phyloP scores from a whole-genome alignment of 2,113 vertebrate species.

The Steatornis caripensis region DNA sequence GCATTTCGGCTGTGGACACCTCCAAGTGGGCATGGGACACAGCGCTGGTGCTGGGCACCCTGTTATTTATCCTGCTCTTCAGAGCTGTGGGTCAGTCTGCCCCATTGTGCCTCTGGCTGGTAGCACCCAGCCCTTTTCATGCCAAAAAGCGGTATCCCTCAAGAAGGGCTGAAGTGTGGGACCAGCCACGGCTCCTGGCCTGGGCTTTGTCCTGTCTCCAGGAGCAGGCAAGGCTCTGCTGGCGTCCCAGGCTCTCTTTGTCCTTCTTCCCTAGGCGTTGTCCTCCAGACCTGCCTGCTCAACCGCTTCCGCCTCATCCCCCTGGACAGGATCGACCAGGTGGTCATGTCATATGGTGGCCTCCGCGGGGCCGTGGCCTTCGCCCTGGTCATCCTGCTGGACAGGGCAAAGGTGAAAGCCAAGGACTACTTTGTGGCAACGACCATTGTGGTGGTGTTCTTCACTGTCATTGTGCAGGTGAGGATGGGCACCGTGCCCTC shows the following conservation, averaged over 20 bases:
- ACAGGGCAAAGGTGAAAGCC: constrained; percentile 83
- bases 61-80: constrained; percentile 93
- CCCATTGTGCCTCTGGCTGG: fast-evolving
- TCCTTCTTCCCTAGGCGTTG: constrained; percentile 79
- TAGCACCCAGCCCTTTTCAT: neutral
- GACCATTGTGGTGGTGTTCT: constrained; percentile 94
- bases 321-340: constrained; percentile 93
- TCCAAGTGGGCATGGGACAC: constrained; percentile 98
- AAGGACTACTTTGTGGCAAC: constrained; percentile 98
- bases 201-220: neutral
- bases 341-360: constrained; percentile 97
- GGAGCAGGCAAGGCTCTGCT: neutral
- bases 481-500: neutral
- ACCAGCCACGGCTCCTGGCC: neutral
- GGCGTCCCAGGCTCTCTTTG: constrained; percentile 25
- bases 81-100: constrained; percentile 85
- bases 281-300: constrained; percentile 90
- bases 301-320: constrained; percentile 93
- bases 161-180: neutral
- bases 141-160: neutral
- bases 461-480: constrained; percentile 98
- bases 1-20: constrained; percentile 93
- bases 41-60: constrained; percentile 89
- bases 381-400: constrained; percentile 90
- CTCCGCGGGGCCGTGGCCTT: constrained; percentile 94